Base-by-base conservation (phyloP, 2,888 invertebrate genomes). In the Laothoe populi region DNA sequence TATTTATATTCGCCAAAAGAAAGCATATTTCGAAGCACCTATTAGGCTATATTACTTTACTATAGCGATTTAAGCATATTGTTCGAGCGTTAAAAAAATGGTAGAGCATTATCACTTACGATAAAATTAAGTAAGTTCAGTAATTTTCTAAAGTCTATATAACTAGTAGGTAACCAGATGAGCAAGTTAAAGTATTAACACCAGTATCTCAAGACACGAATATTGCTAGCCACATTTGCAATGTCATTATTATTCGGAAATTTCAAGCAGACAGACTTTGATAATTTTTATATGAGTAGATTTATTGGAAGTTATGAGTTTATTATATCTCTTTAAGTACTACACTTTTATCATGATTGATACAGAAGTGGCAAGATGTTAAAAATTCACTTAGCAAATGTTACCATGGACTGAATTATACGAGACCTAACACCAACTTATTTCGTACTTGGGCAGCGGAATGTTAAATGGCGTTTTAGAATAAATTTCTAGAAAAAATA, bases 11-110 rank as follows among this genome's bases (percentile, higher is more conserved):
- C 83, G 87, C 86, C 77, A 84, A 87, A 84, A 72, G 72, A 87
- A 84, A 82, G 76, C 75, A 75, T 80, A 78, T 68, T 69, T 67
- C 64, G 62, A 87, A 89, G 88, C 89, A 89, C 86, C 85, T 89
- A 88, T 69, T 66, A 71, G 60, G 63, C 77, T 81, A 80, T 73
- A 74, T 53, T 53, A 59, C 16, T 53, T 75, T 78, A 78, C 67
- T 61, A 70, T 72, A 75, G 77, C 73, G 71, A 70, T 69, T 66
- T 67, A 64, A 70, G 70, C 72, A 68, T 71, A 70, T 72, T 70
- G 70, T n/a, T 44, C 26, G 53, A 53, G 53, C 35, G 31, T 53
- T 35, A 35, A 53, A 35, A 3, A 19, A 35, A 49, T 31, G 53
- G 19, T 53, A 53, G 10, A 53, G 31, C 11, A 26, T 68, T 72